Conservation (phyloP, 2,113 vertebrate species). For the Callocephalon fimbriatum region DNA sequence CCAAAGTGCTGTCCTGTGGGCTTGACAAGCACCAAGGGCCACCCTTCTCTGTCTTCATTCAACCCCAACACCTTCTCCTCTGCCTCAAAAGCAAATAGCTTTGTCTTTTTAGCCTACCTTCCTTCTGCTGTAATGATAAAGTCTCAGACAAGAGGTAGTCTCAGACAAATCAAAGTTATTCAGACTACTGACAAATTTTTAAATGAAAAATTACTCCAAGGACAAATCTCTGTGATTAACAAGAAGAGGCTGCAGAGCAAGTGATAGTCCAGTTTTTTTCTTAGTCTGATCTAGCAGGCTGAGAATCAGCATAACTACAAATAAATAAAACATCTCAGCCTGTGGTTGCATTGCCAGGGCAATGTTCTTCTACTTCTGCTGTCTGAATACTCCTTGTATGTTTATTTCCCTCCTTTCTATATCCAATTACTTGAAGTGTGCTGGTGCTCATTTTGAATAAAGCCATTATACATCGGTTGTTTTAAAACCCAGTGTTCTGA, state of each 20-base stretch:
- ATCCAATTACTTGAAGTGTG: not conserved
- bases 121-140: not conserved
- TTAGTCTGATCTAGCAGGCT: not conserved
- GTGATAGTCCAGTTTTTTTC: not conserved
- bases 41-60: not conserved
- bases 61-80: not conserved
- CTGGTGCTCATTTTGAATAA: not conserved
- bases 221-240: not conserved
- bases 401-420: not conserved
- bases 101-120: not conserved
- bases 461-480: not conserved
- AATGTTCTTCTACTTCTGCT: not conserved
- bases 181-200: not conserved
- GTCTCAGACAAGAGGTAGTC: accelerated
- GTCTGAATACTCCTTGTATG: not conserved
- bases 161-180: not conserved
- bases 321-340: not conserved
- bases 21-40: not conserved
- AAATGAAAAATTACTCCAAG: not conserved
- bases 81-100: not conserved
- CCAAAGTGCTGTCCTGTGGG: not conserved
- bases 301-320: not conserved
- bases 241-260: not conserved
- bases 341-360: not conserved
- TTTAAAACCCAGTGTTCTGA: not conserved